phyloP scores from a whole-genome alignment of 1,140 invertebrate species.

The Cherax quadricarinatus region DNA sequence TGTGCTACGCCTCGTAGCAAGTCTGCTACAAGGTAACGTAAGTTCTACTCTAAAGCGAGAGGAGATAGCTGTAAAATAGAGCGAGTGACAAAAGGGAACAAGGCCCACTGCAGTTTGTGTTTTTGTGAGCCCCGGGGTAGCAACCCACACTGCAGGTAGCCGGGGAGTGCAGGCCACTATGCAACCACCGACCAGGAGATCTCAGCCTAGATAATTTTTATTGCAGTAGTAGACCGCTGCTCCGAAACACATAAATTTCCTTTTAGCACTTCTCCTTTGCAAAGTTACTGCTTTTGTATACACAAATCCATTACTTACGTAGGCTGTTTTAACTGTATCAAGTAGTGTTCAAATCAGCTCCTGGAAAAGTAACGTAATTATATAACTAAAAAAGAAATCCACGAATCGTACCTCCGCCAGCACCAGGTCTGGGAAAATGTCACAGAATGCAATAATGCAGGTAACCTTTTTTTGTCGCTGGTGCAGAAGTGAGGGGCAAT shows the following conservation, averaged over 20 bases:
- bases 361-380: neutral
- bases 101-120: constrained; percentile 44
- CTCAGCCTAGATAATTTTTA: constrained; percentile 39
- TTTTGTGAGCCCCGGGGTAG: constrained; percentile 20
- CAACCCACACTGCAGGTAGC: constrained; percentile 44
- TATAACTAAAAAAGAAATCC: neutral
- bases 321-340: neutral
- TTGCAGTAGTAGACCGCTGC: neutral
- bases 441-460: constrained; percentile 61
- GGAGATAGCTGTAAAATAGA: neutral
- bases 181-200: constrained; percentile 41
- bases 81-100: constrained; percentile 9
- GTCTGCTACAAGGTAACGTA: too few species aligned
- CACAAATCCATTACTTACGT: neutral
- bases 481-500: constrained; percentile 50
- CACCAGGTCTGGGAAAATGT: constrained; percentile 54
- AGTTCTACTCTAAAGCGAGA: neutral
- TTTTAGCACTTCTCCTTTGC: too few species aligned
- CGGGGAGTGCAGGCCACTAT: neutral
- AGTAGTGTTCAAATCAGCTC: neutral
- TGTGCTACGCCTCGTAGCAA: too few species aligned
- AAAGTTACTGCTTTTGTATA: neutral
- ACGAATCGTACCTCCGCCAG: constrained; percentile 14
- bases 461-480: constrained; percentile 67
- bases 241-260: neutral